These are phyloP conservation scores for Eucidaris tribuloides DNA, from an alignment of 35 echinoderm and acorn worm genomes.

Conservation along the genomic window DNA sequence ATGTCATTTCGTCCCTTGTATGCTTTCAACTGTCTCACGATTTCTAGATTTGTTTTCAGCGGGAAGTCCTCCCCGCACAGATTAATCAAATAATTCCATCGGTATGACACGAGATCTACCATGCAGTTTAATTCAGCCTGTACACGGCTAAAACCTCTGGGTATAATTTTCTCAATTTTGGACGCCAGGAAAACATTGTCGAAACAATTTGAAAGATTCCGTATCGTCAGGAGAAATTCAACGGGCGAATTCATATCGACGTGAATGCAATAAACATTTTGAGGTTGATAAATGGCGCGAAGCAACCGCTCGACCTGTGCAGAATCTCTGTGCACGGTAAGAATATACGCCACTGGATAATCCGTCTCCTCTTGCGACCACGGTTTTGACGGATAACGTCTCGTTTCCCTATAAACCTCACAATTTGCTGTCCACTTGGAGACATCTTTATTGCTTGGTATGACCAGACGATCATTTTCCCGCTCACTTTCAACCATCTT, in stretches of 20 bases:
- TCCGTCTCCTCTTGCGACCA: constrained; percentile 38
- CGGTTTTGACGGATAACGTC: constrained; percentile 27
- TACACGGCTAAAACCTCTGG: constrained; percentile 1
- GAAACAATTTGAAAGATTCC: constrained; percentile 43
- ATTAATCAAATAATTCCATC: too few relatives aligned
- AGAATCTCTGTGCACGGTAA: constrained; percentile 23
- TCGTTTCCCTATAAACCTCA: neutral
- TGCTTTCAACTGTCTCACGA: constrained; percentile 27
- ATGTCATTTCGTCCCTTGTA: constrained; percentile 17
- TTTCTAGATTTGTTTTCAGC: constrained; percentile 63
- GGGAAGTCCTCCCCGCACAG: constrained; percentile 67
- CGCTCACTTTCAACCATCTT: neutral
- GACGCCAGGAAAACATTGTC: constrained; percentile 63
- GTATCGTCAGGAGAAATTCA: constrained; percentile 22
- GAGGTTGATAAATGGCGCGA: constrained; percentile 54
- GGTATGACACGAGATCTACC: too few relatives aligned
- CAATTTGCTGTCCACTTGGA: constrained; percentile 13
- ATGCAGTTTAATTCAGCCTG: too few relatives aligned
- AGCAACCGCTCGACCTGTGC: constrained; percentile 59
- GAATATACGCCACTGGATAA: constrained; percentile 58
- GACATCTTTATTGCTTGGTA: neutral
- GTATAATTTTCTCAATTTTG: constrained; percentile 31
- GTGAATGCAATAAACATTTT: constrained; percentile 73
- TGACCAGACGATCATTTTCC: neutral
- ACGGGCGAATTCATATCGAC: constrained; percentile 24